These are phyloP conservation scores for Tricholaema leucomelas DNA, from an alignment of 2,113 vertebrate species.

Conservation along the genomic window DNA sequence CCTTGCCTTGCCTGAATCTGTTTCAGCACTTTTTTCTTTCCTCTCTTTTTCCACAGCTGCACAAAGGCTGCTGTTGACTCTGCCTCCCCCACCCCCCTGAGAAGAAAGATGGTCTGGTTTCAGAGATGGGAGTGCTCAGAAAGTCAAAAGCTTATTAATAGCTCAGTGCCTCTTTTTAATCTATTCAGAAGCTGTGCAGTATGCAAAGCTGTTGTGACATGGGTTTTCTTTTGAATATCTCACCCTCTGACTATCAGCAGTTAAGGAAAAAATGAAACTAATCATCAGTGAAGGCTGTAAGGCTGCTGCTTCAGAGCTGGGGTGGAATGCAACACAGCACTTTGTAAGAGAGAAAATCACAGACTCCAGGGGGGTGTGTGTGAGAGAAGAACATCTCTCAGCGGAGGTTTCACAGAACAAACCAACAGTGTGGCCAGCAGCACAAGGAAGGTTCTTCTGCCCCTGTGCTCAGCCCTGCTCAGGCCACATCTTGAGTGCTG, in stretches of 20 bases:
- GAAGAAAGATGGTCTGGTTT: not conserved
- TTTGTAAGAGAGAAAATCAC: not conserved
- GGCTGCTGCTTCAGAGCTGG: not conserved
- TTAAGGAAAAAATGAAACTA: conserved; percentile 19
- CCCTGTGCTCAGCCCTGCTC: too few species aligned
- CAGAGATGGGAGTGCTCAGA: not conserved
- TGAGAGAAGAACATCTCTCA: not conserved
- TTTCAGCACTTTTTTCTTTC: not conserved
- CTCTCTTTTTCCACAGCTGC: not conserved
- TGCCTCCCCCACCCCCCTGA: not conserved
- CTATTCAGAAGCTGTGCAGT: not conserved
- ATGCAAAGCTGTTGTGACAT: conserved; percentile 43
- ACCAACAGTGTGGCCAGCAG: too few species aligned
- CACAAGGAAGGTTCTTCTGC: too few species aligned
- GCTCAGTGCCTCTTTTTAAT: conserved; percentile 17
- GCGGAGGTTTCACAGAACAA: not conserved
- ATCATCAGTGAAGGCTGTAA: not conserved
- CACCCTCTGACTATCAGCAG: not conserved
- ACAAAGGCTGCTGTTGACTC: not conserved
- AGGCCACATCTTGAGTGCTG: too few species aligned
- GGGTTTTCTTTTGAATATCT: conserved; percentile 27
- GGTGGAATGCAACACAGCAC: not conserved
- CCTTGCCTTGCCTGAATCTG: not conserved
- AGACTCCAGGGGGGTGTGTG: not conserved
- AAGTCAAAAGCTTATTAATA: conserved; percentile 48